Evolutionary conservation across 2,888 invertebrate species (phyloP).

Genomic region (Saturnia japonica): DNA sequence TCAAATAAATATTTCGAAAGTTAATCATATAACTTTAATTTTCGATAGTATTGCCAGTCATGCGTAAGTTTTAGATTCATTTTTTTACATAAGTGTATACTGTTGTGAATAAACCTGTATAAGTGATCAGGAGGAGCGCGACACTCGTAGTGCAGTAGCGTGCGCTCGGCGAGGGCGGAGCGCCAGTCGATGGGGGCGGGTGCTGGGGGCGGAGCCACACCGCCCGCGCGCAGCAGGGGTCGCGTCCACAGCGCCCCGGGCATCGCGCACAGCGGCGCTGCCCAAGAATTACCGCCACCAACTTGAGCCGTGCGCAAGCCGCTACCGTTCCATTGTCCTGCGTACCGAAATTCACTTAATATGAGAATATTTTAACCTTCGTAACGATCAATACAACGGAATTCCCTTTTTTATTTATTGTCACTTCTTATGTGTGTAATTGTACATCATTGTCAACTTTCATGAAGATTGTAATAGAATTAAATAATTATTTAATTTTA

Average conservation of each 20-base stretch:
- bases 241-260: slow-evolving; percentile 88
- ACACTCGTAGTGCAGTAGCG: slow-evolving; percentile 62
- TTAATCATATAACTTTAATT: too few species aligned
- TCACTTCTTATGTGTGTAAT: too few species aligned
- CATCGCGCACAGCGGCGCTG: slow-evolving; percentile 90
- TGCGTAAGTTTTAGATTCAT: too few species aligned
- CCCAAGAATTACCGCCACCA: slow-evolving; percentile 82
- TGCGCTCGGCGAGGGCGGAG: slow-evolving; percentile 31
- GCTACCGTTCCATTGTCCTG: slow-evolving; percentile 44
- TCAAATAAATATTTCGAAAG: too few species aligned
- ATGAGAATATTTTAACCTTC: background rate
- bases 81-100: background rate
- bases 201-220: slow-evolving; percentile 46
- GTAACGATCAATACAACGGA: too few species aligned
- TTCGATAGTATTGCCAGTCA: too few species aligned
- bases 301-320: slow-evolving; percentile 58
- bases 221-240: slow-evolving; percentile 80
- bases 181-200: slow-evolving; percentile 58
- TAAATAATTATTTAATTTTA: too few species aligned
- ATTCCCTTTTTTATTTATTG: too few species aligned
- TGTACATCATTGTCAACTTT: too few species aligned
- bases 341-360: background rate
- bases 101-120: slow-evolving; percentile 50
- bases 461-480: too few species aligned
- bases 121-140: slow-evolving; percentile 58